Conservation (phyloP, 2,888 invertebrate genomes). For the Cryptus viduatorius region DNA sequence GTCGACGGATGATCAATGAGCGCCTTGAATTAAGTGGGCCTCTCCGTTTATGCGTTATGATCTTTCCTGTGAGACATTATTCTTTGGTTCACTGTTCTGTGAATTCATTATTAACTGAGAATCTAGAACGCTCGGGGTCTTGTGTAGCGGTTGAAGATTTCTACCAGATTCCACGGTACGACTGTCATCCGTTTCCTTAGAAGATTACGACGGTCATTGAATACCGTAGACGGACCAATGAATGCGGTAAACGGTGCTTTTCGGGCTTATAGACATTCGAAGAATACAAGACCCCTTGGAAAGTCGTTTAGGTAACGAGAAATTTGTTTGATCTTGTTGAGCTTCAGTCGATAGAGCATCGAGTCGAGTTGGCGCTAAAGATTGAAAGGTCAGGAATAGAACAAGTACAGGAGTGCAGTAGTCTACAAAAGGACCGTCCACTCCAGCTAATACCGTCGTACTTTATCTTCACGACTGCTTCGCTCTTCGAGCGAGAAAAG, state of each 20-base stretch:
- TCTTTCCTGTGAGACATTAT: not conserved
- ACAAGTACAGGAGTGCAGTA: not conserved
- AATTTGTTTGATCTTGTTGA: not conserved
- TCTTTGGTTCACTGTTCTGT: not conserved
- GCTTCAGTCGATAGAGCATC: not conserved
- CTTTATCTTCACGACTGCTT: not conserved
- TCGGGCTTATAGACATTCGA: not conserved
- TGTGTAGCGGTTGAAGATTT: not conserved
- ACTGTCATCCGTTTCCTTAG: not conserved
- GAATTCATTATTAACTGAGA: not conserved
- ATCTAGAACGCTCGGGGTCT: not conserved
- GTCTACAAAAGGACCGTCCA: not conserved
- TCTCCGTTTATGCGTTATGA: slow-evolving; percentile 35
- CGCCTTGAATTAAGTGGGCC: slow-evolving; percentile 40
- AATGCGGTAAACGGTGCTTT: not conserved
- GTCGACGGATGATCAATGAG: slow-evolving; percentile 47
- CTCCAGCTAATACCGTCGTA: slow-evolving; percentile 10
- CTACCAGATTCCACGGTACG: not conserved
- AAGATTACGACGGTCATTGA: not conserved
- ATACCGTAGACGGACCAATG: not conserved
- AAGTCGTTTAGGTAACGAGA: not conserved
- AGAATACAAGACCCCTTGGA: not conserved
- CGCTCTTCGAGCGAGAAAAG: not conserved
- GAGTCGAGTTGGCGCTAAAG: not conserved
- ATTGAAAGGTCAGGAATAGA: not conserved